These are phyloP conservation scores for Siphamia tubifer DNA, from an alignment of 2,113 vertebrate genomes.

Conservation along the genomic window DNA sequence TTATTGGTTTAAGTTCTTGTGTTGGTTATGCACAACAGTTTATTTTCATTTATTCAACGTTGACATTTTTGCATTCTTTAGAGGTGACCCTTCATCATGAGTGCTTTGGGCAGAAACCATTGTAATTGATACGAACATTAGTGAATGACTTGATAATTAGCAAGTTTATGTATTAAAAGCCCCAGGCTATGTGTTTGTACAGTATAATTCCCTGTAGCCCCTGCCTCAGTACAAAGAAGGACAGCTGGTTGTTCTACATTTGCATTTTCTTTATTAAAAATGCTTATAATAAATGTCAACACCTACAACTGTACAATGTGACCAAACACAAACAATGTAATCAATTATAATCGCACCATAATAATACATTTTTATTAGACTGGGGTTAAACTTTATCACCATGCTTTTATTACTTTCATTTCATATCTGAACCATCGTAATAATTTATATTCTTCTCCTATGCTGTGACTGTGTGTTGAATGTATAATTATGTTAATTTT, in stretches of 20 bases:
- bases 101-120: constrained; percentile 1
- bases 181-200: constrained; percentile 18
- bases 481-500: too few relatives aligned
- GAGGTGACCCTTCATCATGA: neutral
- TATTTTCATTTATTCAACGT: constrained; percentile 14
- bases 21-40: neutral
- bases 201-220: neutral
- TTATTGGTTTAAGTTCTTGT: neutral
- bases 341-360: constrained; percentile 6
- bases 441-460: too few relatives aligned
- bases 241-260: constrained; percentile 28
- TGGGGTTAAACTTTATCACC: neutral
- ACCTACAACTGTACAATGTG: neutral
- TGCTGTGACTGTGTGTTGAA: neutral
- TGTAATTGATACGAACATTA: constrained; percentile 24
- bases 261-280: constrained; percentile 38
- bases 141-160: constrained; percentile 30
- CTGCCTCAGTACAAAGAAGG: neutral
- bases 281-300: constrained; percentile 5
- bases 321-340: neutral
- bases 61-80: constrained; percentile 6
- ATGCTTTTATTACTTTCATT: neutral
- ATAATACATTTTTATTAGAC: too few relatives aligned
- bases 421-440: too few relatives aligned
- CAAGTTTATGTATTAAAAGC: constrained; percentile 13